A percentile compares a stretch with the other conserved stretches of the same genome.
Conservation (phyloP, 2,888 invertebrate genomes). For the Sturmia bella region DNA sequence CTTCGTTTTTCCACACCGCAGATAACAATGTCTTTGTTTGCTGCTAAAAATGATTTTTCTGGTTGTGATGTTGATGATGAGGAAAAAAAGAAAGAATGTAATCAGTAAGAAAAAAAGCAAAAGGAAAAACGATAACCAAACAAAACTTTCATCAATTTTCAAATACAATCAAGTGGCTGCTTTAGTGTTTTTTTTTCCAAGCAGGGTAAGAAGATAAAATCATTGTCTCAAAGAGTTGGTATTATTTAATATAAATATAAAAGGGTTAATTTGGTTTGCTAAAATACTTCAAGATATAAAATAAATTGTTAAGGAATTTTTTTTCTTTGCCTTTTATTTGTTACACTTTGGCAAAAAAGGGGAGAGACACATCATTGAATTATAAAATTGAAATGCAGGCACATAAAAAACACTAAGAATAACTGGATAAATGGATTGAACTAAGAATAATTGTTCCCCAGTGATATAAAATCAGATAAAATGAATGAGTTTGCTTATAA, state of each 20-base stretch:
- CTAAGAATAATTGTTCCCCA: no score
- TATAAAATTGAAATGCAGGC: no score
- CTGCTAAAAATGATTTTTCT: conserved; percentile 40
- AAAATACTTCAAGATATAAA: conserved; percentile 53
- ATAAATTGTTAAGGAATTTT: conserved; percentile 59
- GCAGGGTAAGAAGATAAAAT: background rate
- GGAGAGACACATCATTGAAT: no score
- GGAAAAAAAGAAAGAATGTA: conserved; percentile 46
- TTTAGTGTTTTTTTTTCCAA: background rate
- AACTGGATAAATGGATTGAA: no score
- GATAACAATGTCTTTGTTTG: conserved; percentile 66
- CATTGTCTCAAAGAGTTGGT: conserved; percentile 6
- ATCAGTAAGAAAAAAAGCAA: conserved; percentile 2
- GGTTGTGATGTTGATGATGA: conserved; percentile 62
- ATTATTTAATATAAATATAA: conserved; percentile 34
- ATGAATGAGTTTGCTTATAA: no score
- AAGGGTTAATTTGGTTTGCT: conserved; percentile 62
- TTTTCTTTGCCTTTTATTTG: no score
- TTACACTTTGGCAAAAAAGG: no score
- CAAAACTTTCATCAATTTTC: conserved; percentile 41
- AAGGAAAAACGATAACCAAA: background rate
- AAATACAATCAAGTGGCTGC: conserved; percentile 29
- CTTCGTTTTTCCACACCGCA: conserved; percentile 28
- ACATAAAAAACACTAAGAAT: no score
- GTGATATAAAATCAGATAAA: no score